Evolutionary conservation across 2,797 vertebrate species (phyloP).

Genomic region (Arrhamphus sclerolepis): DNA sequence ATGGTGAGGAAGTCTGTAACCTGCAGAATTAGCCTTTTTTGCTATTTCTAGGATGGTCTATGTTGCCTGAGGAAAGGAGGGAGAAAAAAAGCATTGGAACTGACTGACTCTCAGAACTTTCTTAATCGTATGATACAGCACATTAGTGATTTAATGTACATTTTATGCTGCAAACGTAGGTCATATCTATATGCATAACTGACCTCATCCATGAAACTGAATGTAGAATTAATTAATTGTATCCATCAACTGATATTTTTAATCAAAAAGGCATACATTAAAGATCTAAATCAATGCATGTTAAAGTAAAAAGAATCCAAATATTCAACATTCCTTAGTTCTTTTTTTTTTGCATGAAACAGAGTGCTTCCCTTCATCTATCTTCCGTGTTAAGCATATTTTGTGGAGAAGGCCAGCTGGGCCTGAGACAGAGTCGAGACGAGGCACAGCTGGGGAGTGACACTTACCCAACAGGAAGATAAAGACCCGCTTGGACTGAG

Average conservation of each 20-base stretch:
- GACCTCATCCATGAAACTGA: conserved; percentile 4
- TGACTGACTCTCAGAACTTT: conserved; percentile 33
- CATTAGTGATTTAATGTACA: conserved; percentile 11
- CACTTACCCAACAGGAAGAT: conserved; percentile 46
- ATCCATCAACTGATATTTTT: too few species aligned
- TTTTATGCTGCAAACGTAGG: conserved; percentile 8
- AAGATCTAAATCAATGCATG: background rate
- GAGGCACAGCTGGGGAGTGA: conserved; percentile 41
- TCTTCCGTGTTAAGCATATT: conserved; percentile 42
- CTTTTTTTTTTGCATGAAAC: conserved; percentile 15
- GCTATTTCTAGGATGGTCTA: conserved; percentile 29
- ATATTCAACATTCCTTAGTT: conserved; percentile 4
- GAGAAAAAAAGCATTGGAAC: conserved; percentile 21
- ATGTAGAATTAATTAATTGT: too few species aligned
- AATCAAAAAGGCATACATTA: background rate
- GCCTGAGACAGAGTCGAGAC: conserved; percentile 20
- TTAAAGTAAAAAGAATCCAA: background rate
- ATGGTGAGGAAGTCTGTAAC: conserved; percentile 50
- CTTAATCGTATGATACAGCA: conserved; percentile 21
- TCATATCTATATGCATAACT: conserved; percentile 7
- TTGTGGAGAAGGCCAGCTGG: conserved; percentile 43
- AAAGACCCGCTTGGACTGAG: conserved; percentile 45
- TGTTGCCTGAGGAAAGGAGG: conserved; percentile 28
- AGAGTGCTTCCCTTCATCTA: conserved; percentile 15
- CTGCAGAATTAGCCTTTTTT: conserved; percentile 45